Conservation (phyloP, 2,113 vertebrate species). For the Plotosus lineatus region DNA sequence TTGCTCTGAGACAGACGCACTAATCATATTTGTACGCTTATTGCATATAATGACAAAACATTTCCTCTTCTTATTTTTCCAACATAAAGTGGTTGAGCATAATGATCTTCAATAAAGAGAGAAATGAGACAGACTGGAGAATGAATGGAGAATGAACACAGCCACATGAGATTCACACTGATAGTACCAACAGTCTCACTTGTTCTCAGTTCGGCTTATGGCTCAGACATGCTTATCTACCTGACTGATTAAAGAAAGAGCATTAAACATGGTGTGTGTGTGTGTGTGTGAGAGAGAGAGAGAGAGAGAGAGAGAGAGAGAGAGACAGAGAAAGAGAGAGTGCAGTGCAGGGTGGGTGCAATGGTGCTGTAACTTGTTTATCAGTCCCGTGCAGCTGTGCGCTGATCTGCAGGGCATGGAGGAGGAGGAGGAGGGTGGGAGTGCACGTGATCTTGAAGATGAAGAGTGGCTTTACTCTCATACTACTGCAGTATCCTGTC, state of each 20-base stretch:
- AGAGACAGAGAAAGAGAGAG: slow-evolving; percentile 46
- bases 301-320: too few relatives aligned
- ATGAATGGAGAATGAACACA: not conserved
- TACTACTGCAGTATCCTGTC: not conserved
- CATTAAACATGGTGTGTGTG: slow-evolving; percentile 5
- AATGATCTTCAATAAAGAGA: too few relatives aligned
- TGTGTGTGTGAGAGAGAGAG: not conserved
- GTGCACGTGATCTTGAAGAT: slow-evolving; percentile 2
- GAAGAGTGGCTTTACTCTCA: not conserved
- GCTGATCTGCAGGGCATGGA: slow-evolving; percentile 65
- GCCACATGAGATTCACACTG: not conserved
- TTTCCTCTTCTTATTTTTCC: not conserved
- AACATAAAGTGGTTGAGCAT: not conserved
- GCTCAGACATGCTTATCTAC: slow-evolving; percentile 48
- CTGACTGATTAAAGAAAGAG: slow-evolving; percentile 46
- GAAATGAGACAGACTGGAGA: not conserved
- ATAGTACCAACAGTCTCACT: slow-evolving; percentile 40
- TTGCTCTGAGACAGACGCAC: too few relatives aligned
- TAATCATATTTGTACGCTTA: not conserved
- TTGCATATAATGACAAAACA: not conserved
- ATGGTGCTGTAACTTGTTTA: slow-evolving; percentile 65
- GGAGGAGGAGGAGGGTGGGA: slow-evolving; percentile 21
- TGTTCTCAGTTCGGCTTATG: slow-evolving; percentile 37
- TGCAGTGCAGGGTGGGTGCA: slow-evolving; percentile 61
- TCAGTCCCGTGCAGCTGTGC: slow-evolving; percentile 74